A percentile compares a stretch with the other conserved stretches of the same genome.
Conservation (phyloP, 2,113 vertebrate genomes). For the Fulica atra region DNA sequence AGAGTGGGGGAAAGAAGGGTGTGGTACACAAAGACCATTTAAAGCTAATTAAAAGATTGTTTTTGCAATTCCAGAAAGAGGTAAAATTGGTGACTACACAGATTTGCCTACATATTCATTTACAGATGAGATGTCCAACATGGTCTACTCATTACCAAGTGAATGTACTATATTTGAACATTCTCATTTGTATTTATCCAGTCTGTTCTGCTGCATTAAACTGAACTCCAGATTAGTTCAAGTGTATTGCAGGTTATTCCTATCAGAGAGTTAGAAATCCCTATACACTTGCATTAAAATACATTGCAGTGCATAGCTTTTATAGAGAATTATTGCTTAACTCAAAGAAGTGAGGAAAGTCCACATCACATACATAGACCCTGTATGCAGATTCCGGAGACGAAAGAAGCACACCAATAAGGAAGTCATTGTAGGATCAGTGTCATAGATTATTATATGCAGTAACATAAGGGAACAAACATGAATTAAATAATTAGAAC, state of each 20-base stretch:
- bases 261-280: not conserved
- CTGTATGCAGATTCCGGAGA: not conserved
- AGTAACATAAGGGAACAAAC: not conserved
- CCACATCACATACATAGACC: not conserved
- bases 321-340: not conserved
- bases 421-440: not conserved
- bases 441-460: not conserved
- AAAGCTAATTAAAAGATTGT: not conserved
- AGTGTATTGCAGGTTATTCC: not conserved
- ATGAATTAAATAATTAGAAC: slow-evolving; percentile 56
- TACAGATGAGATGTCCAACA: not conserved
- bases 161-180: not conserved
- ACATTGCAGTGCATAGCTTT: not conserved
- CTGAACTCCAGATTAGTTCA: not conserved
- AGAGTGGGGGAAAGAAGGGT: not conserved
- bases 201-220: not conserved
- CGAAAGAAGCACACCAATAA: not conserved
- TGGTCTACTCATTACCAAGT: not conserved
- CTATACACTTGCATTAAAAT: not conserved
- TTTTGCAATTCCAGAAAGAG: not conserved
- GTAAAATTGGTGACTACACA: not conserved
- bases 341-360: not conserved
- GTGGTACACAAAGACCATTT: not conserved
- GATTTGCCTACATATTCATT: not conserved
- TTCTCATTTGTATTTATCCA: not conserved